These are phyloP conservation scores for Echiichthys vipera DNA, from an alignment of 2,797 vertebrate genomes.

Conservation along the genomic window DNA sequence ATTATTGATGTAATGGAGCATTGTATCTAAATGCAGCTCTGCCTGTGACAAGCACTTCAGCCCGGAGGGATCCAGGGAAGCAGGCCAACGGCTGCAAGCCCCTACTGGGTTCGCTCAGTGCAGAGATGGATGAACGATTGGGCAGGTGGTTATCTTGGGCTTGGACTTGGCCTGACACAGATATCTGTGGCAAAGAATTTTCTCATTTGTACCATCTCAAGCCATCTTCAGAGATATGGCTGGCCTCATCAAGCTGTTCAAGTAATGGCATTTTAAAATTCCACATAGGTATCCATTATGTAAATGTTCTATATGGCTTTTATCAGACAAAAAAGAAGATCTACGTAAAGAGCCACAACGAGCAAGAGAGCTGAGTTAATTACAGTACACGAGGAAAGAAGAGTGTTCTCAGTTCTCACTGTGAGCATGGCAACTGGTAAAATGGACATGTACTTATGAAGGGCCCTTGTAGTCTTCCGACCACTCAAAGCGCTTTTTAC, in stretches of 20 bases:
- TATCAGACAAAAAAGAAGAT: constrained; percentile 3
- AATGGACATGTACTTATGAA: too few species aligned
- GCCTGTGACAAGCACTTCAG: constrained; percentile 73
- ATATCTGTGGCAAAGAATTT: constrained; percentile 30
- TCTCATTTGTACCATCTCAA: constrained; percentile 19
- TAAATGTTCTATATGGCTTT: constrained; percentile 18
- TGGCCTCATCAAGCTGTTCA: neutral
- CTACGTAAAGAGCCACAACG: neutral
- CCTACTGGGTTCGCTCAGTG: constrained; percentile 48
- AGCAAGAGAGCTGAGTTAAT: neutral
- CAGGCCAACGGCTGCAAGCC: constrained; percentile 61
- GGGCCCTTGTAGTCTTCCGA: too few species aligned
- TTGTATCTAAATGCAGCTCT: constrained; percentile 79
- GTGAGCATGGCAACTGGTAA: neutral
- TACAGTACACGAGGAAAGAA: neutral
- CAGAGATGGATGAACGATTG: constrained; percentile 55
- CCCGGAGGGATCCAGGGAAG: constrained; percentile 64
- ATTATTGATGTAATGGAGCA: constrained; percentile 84
- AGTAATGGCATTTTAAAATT: constrained; percentile 10
- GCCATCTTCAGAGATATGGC: constrained; percentile 11
- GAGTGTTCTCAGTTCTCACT: neutral
- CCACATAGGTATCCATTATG: constrained; percentile 2
- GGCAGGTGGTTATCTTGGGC: constrained; percentile 68
- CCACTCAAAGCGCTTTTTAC: too few species aligned
- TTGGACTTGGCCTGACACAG: constrained; percentile 56